Conservation (phyloP, 2,888 invertebrate species). For the Chloroclystis v-ata region DNA sequence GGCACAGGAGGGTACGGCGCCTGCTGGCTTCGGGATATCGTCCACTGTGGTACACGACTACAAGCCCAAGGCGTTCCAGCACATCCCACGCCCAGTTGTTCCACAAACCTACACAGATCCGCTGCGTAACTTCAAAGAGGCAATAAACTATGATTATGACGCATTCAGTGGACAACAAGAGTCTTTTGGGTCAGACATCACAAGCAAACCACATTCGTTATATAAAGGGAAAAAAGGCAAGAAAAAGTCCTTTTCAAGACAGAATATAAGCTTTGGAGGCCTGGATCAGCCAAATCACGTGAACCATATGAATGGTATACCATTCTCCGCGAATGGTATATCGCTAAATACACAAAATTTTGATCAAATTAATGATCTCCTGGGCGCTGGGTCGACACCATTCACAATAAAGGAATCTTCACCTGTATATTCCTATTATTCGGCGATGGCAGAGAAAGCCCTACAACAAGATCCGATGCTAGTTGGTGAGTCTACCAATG, state of each 20-base stretch:
- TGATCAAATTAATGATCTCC: slow-evolving; percentile 41
- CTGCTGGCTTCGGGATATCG: slow-evolving; percentile 58
- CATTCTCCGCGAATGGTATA: slow-evolving; percentile 39
- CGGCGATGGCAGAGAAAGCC: slow-evolving; percentile 58
- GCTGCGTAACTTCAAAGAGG: slow-evolving; percentile 50
- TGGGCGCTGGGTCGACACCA: slow-evolving; percentile 45
- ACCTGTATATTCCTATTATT: slow-evolving; percentile 58
- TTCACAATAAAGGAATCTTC: slow-evolving; percentile 57
- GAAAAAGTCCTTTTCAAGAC: slow-evolving; percentile 67
- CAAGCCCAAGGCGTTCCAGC: slow-evolving; percentile 44
- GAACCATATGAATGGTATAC: slow-evolving; percentile 51
- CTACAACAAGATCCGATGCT: slow-evolving; percentile 51
- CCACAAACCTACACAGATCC: slow-evolving; percentile 51
- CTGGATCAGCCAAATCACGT: slow-evolving; percentile 58
- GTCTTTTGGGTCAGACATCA: slow-evolving; percentile 46
- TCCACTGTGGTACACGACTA: slow-evolving; percentile 64
- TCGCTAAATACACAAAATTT: slow-evolving; percentile 35
- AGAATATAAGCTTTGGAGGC: slow-evolving; percentile 65
- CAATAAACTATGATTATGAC: slow-evolving; percentile 59
- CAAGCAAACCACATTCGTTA: slow-evolving; percentile 36
- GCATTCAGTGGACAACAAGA: slow-evolving; percentile 58
- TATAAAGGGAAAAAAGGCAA: slow-evolving; percentile 45
- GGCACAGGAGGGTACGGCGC: slow-evolving; percentile 40
- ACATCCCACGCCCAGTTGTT: slow-evolving; percentile 29
- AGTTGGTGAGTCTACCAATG: slow-evolving; percentile 59